phyloP scores from a whole-genome alignment of 2,113 vertebrate genomes.

The Psammodynastes pulverulentus region DNA sequence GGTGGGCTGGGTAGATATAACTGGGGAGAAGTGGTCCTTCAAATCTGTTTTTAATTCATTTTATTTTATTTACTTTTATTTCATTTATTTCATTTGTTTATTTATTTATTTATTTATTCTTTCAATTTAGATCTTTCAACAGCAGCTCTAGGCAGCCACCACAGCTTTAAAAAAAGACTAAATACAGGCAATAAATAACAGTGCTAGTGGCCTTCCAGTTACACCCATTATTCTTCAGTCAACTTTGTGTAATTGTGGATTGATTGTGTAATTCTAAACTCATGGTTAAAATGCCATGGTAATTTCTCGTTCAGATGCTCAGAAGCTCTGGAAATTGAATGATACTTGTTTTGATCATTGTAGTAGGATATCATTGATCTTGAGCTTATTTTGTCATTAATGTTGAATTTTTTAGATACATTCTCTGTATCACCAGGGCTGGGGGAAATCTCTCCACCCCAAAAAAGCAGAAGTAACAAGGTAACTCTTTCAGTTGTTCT shows the following conservation, averaged over 20 bases:
- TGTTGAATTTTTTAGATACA: conserved; percentile 13
- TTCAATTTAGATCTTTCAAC: neutral
- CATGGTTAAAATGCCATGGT: neutral
- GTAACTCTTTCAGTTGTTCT: neutral
- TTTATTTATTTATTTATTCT: neutral
- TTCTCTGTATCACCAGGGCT: neutral
- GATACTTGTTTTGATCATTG: neutral
- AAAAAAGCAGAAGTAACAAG: conserved; percentile 42
- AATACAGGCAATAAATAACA: neutral
- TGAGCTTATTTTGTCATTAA: conserved; percentile 10
- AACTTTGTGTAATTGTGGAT: neutral
- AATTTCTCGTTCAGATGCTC: neutral
- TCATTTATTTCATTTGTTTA: neutral
- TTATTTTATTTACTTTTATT: too few relatives aligned
- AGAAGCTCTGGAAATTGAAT: neutral
- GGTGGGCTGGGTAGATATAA: too few relatives aligned
- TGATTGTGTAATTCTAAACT: neutral
- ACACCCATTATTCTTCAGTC: neutral
- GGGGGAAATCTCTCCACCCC: conserved; percentile 1
- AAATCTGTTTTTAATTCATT: too few relatives aligned
- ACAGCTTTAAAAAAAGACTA: neutral
- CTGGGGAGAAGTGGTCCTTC: too few relatives aligned
- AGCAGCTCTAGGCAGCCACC: neutral
- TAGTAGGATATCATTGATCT: neutral
- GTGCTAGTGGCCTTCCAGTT: neutral